Base-by-base conservation (phyloP, 2,888 invertebrate species). In the Himalopsyche anomala region DNA sequence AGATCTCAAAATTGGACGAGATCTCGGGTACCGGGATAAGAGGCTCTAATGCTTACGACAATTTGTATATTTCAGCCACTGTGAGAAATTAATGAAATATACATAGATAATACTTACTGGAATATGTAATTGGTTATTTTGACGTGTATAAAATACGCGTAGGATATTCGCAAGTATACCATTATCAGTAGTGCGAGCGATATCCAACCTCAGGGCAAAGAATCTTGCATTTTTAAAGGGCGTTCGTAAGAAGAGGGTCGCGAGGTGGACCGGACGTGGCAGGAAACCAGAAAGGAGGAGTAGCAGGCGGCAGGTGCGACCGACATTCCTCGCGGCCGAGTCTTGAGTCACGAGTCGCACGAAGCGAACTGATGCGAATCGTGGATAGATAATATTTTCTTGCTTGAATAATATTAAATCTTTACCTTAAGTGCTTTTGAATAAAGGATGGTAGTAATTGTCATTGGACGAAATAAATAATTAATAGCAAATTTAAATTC, bases 221-320 rank as follows among this genome's bases (percentile, higher is more conserved):
- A 80, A 56, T 40, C 62, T 42, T 84, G 84, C 84, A 84, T 84
- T 81, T 84, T 84, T 84, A 84, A 84, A 81, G 45, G 17, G 38
- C 81, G 84, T 62, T 45, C 38, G 38, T 17, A 36, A 62, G 62
- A 28, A 19, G 62, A 62, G 62, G 62, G 62, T 62, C 62, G 62
- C 62, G 62, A 62, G 62, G 19, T 15, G 62, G 62, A 62, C 62
- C 62, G 62, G 62, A 62, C 62, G 62, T 62, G 62, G 62, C 62
- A 62, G 62, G 62, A 28, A 28, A 62, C 28, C 62, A n/a, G 51
- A 62, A 62, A 62, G 62, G 62, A 62, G 62, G 28, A 28, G 62
- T 11, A 19, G 19, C 62, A 28, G 28, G 62, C 62, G 62, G 62
- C 62, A 62, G 62, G 62, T 62, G 62, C 62, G 62, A 62, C 62